Percentiles rank a stretch among this genome's conserved stretches.
Evolutionary conservation across 2,797 vertebrate species (phyloP).

Genomic region (Mycteria americana): DNA sequence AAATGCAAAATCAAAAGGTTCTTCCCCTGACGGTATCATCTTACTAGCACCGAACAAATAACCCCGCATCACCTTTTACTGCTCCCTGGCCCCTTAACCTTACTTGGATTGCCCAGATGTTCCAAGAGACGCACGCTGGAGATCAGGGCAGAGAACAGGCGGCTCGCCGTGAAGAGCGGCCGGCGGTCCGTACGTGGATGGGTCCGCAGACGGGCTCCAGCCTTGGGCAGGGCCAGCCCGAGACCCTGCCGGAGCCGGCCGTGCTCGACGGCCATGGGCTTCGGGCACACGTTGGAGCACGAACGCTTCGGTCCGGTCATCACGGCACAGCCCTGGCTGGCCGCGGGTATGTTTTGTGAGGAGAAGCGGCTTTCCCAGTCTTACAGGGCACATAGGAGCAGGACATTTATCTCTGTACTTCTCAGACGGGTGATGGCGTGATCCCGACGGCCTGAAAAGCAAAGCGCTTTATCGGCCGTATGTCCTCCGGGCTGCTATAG

Average conservation of each 20-base stretch:
- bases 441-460: neutral
- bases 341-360: fast-evolving
- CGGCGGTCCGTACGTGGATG: fast-evolving
- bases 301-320: fast-evolving
- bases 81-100: neutral
- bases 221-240: neutral
- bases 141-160: fast-evolving
- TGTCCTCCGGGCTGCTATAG: fast-evolving
- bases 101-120: fast-evolving
- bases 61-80: neutral
- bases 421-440: fast-evolving
- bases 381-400: neutral
- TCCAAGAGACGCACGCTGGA: fast-evolving
- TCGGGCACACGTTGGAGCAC: fast-evolving
- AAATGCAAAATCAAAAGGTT: slow-evolving; percentile 62
- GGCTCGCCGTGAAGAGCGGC: fast-evolving
- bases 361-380: neutral
- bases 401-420: fast-evolving
- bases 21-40: slow-evolving; percentile 27
- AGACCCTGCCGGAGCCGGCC: fast-evolving
- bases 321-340: fast-evolving
- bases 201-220: neutral
- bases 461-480: fast-evolving
- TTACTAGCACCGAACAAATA: neutral
- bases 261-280: fast-evolving